Evolutionary conservation across 2,888 invertebrate species (phyloP).

Genomic region (Orchesellides sinensis): DNA sequence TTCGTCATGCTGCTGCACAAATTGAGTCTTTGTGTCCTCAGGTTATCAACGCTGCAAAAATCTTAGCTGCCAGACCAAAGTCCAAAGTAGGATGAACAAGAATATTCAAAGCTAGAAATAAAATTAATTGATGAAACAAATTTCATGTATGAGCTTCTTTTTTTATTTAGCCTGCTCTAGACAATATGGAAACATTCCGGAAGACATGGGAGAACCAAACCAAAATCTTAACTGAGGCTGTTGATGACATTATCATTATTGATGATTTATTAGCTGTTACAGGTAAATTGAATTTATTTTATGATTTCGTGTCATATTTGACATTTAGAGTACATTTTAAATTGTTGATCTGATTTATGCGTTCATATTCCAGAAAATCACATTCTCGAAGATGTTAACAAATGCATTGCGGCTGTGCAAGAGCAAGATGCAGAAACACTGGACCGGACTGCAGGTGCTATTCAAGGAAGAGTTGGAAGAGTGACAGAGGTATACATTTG

Average conservation of each 20-base stretch:
- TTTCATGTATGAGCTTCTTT: slow-evolving; percentile 14
- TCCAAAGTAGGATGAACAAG: slow-evolving; percentile 83
- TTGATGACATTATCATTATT: slow-evolving; percentile 98
- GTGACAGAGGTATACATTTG: slow-evolving; percentile 89
- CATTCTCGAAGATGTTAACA: slow-evolving; percentile 98
- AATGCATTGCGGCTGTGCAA: slow-evolving; percentile 96
- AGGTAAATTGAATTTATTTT: too few species aligned
- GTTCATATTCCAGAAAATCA: slow-evolving; percentile 88
- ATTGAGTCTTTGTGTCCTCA: slow-evolving; percentile 97
- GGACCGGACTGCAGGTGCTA: slow-evolving; percentile 92
- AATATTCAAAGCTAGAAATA: background rate
- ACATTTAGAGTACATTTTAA: too few species aligned
- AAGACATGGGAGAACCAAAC: slow-evolving; percentile 98
- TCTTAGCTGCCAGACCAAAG: slow-evolving; percentile 91
- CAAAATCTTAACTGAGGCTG: slow-evolving; percentile 95
- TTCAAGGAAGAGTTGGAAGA: slow-evolving; percentile 93
- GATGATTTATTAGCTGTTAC: slow-evolving; percentile 99
- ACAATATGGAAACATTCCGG: slow-evolving; percentile 97
- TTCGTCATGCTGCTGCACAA: slow-evolving; percentile 94
- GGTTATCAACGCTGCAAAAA: slow-evolving; percentile 96
- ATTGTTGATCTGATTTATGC: too few species aligned
- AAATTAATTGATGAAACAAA: background rate
- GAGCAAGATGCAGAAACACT: slow-evolving; percentile 94
- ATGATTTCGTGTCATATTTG: too few species aligned
- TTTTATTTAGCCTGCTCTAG: slow-evolving; percentile 85